Conservation (phyloP, 2,113 vertebrate genomes). For the Xyliphius kryptos region DNA sequence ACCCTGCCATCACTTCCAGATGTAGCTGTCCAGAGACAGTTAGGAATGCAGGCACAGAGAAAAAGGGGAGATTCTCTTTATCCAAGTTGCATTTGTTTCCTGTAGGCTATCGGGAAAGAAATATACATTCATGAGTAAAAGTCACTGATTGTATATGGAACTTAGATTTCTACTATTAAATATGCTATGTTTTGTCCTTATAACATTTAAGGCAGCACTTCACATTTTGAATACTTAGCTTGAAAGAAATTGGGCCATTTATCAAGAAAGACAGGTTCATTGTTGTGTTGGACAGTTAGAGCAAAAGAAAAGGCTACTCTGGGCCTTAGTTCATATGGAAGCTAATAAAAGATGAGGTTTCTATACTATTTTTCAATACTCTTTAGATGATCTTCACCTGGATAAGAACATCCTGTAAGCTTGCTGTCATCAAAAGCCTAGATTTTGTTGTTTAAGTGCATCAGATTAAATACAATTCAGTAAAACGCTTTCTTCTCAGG, state of each 20-base stretch:
- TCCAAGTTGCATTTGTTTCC: constrained; percentile 41
- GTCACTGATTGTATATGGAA: no score
- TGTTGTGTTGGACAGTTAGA: constrained; percentile 5
- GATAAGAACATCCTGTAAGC: no score
- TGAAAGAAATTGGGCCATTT: constrained; percentile 24
- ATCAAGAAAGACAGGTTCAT: constrained; percentile 20
- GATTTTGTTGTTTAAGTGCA: no score
- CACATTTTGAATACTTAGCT: no score
- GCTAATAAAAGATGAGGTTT: not conserved
- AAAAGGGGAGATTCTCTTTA: constrained; percentile 68
- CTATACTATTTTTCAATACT: not conserved
- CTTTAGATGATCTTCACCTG: constrained; percentile 7
- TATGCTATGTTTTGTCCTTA: no score
- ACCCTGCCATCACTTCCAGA: constrained; percentile 93
- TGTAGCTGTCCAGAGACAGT: constrained; percentile 96
- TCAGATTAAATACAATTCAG: no score
- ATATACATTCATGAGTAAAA: no score
- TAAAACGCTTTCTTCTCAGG: no score
- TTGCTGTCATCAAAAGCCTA: no score
- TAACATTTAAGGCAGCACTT: not conserved
- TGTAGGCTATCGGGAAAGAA: constrained; percentile 62
- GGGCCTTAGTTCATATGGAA: not conserved
- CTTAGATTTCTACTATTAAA: no score
- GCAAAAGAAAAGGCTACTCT: not conserved
- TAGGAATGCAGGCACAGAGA: constrained; percentile 83